Percentiles rank a stretch among this genome's conserved stretches.
Evolutionary conservation across 2,113 vertebrate genomes (phyloP).

Genomic region (Sarotherodon lohbergeri): DNA sequence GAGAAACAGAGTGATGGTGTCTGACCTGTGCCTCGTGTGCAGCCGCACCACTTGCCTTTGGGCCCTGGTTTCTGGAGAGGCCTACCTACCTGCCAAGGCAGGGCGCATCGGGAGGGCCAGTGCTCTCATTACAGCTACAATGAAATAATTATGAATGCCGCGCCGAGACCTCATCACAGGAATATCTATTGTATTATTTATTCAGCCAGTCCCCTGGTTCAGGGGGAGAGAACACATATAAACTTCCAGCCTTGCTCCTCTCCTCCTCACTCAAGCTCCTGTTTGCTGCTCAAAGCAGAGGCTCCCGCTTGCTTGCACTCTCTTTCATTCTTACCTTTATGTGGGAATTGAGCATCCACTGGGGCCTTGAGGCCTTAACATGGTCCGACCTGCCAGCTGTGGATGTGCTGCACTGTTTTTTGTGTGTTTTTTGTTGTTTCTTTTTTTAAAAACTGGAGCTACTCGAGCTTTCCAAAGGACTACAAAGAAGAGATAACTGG

Average conservation of each 20-base stretch:
- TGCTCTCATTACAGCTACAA: conserved; percentile 78
- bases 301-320: not conserved
- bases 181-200: conserved; percentile 83
- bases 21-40: not conserved
- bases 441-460: not conserved
- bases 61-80: conserved; percentile 1
- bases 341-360: conserved; percentile 8
- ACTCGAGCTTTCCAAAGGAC: not conserved
- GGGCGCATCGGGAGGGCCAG: conserved; percentile 33
- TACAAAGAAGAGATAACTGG: not conserved
- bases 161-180: conserved; percentile 75
- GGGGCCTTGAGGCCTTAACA: conserved; percentile 7
- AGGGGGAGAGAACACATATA: conserved; percentile 76
- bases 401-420: conserved; percentile 2
- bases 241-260: conserved; percentile 66
- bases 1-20: not conserved
- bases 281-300: conserved; percentile 61
- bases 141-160: conserved; percentile 81
- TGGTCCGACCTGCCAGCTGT: not conserved
- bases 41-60: not conserved
- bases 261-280: conserved; percentile 55
- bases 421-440: not conserved
- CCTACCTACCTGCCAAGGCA: conserved; percentile 57
- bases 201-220: conserved; percentile 76
- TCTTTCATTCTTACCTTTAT: conserved; percentile 2